These are phyloP conservation scores for Hirudo medicinalis DNA, from an alignment of 1,140 invertebrate genomes.

Conservation along the genomic window DNA sequence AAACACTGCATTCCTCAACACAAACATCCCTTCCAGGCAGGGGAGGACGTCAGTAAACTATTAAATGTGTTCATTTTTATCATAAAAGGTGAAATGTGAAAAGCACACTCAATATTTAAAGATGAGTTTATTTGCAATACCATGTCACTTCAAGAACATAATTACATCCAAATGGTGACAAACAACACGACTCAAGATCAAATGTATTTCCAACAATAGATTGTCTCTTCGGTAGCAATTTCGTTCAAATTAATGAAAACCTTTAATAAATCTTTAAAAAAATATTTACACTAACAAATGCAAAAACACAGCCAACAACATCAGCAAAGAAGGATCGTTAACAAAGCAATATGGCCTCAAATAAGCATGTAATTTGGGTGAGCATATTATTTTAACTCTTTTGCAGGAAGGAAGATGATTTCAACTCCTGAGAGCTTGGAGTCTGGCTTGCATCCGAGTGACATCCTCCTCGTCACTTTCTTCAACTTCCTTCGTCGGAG, in stretches of 20 bases:
- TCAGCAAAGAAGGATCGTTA: not conserved
- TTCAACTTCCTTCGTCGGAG: slow-evolving; percentile 37
- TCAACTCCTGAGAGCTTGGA: slow-evolving; percentile 69
- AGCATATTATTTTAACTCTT: not conserved
- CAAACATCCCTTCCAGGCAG: too few relatives aligned
- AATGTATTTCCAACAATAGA: not conserved
- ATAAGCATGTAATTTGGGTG: not conserved
- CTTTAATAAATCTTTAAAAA: not conserved
- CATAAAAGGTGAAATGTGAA: too few relatives aligned
- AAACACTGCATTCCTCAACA: too few relatives aligned
- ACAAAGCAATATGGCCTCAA: not conserved
- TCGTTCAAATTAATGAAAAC: not conserved
- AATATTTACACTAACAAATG: not conserved
- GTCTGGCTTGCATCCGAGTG: slow-evolving; percentile 67
- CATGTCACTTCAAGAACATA: not conserved
- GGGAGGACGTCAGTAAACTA: too few relatives aligned
- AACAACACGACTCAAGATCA: not conserved
- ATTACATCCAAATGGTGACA: not conserved
- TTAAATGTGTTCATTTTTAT: too few relatives aligned
- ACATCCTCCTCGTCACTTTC: slow-evolving; percentile 49
- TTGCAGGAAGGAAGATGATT: not conserved
- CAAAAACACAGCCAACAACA: not conserved
- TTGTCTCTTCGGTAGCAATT: not conserved
- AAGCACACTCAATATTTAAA: not conserved
- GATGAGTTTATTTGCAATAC: not conserved